Percentiles rank a stretch among this genome's conserved stretches.
These are phyloP conservation scores for Lophius americanus DNA, from an alignment of 2,797 vertebrate genomes.

Conservation along the genomic window DNA sequence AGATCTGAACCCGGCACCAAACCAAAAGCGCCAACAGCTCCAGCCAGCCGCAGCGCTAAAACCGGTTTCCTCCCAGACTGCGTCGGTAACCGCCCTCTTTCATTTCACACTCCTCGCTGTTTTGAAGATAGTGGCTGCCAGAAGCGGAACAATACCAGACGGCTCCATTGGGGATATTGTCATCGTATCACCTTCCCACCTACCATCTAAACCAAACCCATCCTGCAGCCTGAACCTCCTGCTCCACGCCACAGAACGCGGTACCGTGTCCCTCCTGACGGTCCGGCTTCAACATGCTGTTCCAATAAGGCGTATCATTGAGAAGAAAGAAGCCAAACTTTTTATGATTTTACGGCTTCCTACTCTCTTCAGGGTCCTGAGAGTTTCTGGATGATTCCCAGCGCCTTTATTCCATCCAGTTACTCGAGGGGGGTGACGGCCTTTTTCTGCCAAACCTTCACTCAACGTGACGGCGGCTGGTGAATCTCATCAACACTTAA, in stretches of 20 bases:
- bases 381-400: constrained; percentile 72
- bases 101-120: constrained; percentile 46
- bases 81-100: constrained; percentile 57
- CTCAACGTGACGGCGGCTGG: constrained; percentile 59
- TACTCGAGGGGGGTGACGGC: constrained; percentile 34
- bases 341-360: constrained; percentile 82
- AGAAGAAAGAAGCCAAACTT: constrained; percentile 77
- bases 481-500: constrained; percentile 66
- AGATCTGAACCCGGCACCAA: constrained; percentile 64
- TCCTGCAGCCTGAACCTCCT: constrained; percentile 42
- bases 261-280: constrained; percentile 67
- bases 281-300: constrained; percentile 68
- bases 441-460: constrained; percentile 64
- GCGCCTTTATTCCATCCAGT: constrained; percentile 56
- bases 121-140: constrained; percentile 47
- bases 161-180: constrained; percentile 57
- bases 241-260: constrained; percentile 39
- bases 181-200: constrained; percentile 33
- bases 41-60: constrained; percentile 51
- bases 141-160: constrained; percentile 56
- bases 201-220: constrained; percentile 33
- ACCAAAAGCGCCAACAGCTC: constrained; percentile 53
- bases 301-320: constrained; percentile 80
- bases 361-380: constrained; percentile 74
- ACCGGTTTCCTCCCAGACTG: constrained; percentile 68